phyloP scores from a whole-genome alignment of 2,113 vertebrate species.

The Amazona vittata region DNA sequence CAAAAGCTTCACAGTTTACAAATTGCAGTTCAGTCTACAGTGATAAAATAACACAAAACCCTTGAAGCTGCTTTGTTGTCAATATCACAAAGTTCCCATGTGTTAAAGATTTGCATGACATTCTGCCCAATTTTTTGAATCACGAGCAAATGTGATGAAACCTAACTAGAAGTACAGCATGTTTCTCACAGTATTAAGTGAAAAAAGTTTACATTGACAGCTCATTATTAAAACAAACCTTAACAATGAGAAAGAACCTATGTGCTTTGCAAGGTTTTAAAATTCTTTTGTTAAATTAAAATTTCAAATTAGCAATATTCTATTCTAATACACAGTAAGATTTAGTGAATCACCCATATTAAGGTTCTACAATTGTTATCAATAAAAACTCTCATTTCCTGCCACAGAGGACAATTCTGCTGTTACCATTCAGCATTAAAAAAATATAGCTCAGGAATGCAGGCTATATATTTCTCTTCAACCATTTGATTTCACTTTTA shows the following conservation, averaged over 20 bases:
- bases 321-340: background rate
- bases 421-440: background rate
- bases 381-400: background rate
- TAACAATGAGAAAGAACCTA: background rate
- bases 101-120: background rate
- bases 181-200: background rate
- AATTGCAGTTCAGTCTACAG: background rate
- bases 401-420: background rate
- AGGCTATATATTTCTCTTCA: background rate
- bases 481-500: background rate
- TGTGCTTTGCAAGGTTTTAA: background rate
- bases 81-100: conserved; percentile 4
- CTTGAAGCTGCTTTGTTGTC: background rate
- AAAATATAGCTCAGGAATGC: background rate
- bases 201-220: background rate
- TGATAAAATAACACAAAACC: background rate
- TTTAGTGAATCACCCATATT: background rate
- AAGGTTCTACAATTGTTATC: background rate
- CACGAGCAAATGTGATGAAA: background rate
- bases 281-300: background rate
- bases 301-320: background rate
- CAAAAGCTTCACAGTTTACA: conserved; percentile 25
- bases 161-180: background rate
- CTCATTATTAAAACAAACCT: background rate
- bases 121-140: background rate